Evolutionary conservation across 2,113 vertebrate species (phyloP).

Genomic region (Rhadina sibilatrix): DNA sequence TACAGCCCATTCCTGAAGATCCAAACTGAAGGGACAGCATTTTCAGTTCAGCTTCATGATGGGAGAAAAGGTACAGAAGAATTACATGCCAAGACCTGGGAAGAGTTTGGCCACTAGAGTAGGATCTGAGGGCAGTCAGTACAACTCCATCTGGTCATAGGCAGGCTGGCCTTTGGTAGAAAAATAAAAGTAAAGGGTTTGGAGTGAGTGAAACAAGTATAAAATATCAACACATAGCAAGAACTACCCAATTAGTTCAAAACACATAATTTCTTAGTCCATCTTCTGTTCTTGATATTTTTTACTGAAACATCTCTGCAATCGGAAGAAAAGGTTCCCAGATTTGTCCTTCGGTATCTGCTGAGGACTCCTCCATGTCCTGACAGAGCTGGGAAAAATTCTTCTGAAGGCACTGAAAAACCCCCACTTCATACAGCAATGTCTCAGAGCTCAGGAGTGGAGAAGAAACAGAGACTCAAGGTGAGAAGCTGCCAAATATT

Average conservation of each 20-base stretch:
- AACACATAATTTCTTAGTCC: neutral
- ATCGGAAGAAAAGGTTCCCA: neutral
- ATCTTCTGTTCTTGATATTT: neutral
- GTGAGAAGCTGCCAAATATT: neutral
- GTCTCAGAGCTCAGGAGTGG: neutral
- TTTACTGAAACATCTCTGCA: neutral
- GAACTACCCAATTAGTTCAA: neutral
- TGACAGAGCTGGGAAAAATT: neutral
- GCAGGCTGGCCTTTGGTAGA: neutral
- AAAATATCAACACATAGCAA: neutral
- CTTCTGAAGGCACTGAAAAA: neutral
- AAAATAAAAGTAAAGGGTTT: neutral
- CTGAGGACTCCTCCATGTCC: neutral
- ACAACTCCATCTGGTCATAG: neutral
- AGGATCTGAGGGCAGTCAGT: neutral
- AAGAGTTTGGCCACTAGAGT: neutral
- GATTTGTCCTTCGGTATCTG: neutral
- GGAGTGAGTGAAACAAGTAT: neutral
- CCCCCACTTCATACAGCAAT: neutral
- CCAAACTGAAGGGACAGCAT: neutral
- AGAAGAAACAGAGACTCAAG: neutral
- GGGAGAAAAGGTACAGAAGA: neutral
- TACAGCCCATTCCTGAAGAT: neutral
- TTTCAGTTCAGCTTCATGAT: neutral
- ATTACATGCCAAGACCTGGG: fast-evolving